Percentiles rank a stretch among this genome's conserved stretches.
phyloP scores from a whole-genome alignment of 2,888 invertebrate species.

The Flexamia atlantica region DNA sequence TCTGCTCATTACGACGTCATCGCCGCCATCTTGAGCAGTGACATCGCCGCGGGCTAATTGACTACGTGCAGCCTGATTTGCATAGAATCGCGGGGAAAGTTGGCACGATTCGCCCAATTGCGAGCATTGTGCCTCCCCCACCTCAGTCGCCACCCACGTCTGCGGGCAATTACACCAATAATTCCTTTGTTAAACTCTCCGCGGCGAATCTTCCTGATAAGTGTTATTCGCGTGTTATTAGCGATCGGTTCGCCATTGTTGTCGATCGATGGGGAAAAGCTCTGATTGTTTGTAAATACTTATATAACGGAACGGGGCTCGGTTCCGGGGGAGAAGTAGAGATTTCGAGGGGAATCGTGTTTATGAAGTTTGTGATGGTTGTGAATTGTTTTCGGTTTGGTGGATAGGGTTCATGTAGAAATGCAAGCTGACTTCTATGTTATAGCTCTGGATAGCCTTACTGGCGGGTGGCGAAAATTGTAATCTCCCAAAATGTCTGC shows the following conservation, averaged over 20 bases:
- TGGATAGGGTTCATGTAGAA: too few species aligned
- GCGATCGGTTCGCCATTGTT: not conserved
- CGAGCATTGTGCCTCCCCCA: slow-evolving; percentile 31
- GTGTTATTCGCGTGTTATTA: slow-evolving; percentile 44
- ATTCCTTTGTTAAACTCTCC: slow-evolving; percentile 51
- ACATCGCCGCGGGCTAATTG: slow-evolving; percentile 48
- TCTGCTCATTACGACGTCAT: slow-evolving; percentile 1
- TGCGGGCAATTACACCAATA: slow-evolving; percentile 42
- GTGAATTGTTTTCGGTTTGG: too few species aligned
- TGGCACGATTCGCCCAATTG: slow-evolving; percentile 44
- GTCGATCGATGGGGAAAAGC: slow-evolving; percentile 16
- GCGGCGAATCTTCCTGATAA: slow-evolving; percentile 44
- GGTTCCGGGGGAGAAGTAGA: slow-evolving; percentile 8
- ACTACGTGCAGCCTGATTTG: slow-evolving; percentile 45
- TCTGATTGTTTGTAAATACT: slow-evolving; percentile 24
- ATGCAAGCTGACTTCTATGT: too few species aligned
- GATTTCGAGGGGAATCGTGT: too few species aligned
- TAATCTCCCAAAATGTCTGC: too few species aligned
- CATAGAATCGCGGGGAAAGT: slow-evolving; percentile 51
- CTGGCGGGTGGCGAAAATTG: too few species aligned
- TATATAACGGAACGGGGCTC: not conserved
- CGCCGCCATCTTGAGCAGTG: slow-evolving; percentile 33
- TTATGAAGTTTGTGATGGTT: too few species aligned
- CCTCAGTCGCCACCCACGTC: not conserved
- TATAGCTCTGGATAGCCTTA: too few species aligned